Conservation (phyloP, 2,113 vertebrate genomes). For the Nycticebus coucang region DNA sequence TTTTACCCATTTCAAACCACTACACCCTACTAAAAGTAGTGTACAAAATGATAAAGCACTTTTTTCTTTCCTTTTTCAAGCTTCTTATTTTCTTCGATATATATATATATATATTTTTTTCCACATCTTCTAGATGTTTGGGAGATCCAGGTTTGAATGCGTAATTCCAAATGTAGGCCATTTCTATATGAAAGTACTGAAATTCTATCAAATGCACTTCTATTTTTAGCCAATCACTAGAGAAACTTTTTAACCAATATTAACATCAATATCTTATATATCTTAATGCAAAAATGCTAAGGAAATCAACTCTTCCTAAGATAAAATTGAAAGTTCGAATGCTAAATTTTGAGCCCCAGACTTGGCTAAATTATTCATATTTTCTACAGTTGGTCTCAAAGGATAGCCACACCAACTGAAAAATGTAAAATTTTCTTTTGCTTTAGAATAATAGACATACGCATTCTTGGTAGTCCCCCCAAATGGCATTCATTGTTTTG, state of each 20-base stretch:
- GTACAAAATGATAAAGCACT: background rate
- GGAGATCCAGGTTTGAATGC: background rate
- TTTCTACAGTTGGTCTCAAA: background rate
- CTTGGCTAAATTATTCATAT: background rate
- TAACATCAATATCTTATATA: background rate
- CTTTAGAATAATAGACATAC: background rate
- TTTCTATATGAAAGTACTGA: background rate
- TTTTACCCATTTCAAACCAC: constrained; percentile 3
- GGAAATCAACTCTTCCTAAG: background rate
- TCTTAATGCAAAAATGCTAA: background rate
- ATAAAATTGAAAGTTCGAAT: background rate
- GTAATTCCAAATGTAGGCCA: background rate
- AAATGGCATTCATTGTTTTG: background rate
- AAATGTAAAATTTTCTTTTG: background rate
- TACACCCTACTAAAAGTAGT: background rate
- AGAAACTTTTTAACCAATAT: background rate
- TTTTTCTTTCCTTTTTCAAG: background rate
- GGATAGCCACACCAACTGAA: background rate
- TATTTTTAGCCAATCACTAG: background rate
- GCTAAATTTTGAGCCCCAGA: background rate
- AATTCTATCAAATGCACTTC: background rate
- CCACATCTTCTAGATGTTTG: background rate
- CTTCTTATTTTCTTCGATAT: background rate
- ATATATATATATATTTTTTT: background rate
- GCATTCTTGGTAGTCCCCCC: background rate